phyloP scores from a whole-genome alignment of 2,113 vertebrate genomes.

The Gymnogyps californianus region DNA sequence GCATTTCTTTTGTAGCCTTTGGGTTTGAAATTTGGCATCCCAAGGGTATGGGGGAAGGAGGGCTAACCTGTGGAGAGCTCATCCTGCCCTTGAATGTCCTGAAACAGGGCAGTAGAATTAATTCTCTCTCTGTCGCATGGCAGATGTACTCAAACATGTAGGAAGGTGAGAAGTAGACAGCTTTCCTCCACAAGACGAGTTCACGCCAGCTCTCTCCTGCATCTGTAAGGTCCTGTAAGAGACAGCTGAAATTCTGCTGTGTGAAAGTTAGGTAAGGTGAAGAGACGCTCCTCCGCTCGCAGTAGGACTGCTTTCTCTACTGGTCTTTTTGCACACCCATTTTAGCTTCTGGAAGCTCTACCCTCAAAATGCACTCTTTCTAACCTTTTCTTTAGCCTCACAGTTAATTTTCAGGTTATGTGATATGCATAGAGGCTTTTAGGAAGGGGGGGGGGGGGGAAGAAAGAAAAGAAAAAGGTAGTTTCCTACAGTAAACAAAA shows the following conservation, averaged over 20 bases:
- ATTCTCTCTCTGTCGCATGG: background rate
- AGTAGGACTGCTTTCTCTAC: background rate
- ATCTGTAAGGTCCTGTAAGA: background rate
- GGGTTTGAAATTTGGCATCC: background rate
- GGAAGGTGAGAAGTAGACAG: background rate
- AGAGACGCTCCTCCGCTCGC: background rate
- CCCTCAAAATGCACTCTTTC: background rate
- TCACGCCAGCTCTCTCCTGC: background rate
- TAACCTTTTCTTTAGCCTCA: background rate
- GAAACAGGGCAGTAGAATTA: background rate
- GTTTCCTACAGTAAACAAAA: background rate
- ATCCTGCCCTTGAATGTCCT: background rate
- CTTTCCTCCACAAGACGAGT: background rate
- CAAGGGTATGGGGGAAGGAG: background rate
- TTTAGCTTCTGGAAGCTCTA: background rate
- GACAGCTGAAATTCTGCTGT: background rate
- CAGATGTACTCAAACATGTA: background rate
- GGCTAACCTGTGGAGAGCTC: background rate
- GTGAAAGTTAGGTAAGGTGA: background rate
- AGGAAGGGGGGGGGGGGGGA: background rate
- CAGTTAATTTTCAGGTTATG: background rate
- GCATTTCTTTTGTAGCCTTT: background rate
- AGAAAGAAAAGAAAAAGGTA: background rate
- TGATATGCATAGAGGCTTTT: background rate
- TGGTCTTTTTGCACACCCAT: background rate